Evolutionary conservation across 2,888 invertebrate species (phyloP), one percentile per base, ranked within the genome.

Genomic region (Drosophila birchii): DNA sequence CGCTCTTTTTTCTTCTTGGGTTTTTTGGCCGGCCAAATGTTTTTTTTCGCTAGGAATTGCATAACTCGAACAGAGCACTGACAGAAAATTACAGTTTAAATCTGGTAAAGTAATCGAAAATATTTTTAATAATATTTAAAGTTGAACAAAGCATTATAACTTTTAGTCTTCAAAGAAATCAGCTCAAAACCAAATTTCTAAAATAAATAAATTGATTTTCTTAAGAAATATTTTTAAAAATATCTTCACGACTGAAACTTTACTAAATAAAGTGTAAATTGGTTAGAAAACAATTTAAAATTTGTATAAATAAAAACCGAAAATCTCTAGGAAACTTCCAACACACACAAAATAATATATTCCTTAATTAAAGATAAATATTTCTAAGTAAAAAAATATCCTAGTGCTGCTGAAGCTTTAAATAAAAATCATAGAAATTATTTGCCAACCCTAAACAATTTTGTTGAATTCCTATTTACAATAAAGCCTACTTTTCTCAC

Each of bases 41-140:
- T 69, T 77, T 34, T 32, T 34, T 69, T 75, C 53, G 60, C 43
- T 51, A 43, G 26, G 39, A 58, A 69, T 85, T 86, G 89, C 85
- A 86, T 86, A 86, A 89, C 86, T 84, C 57, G 71, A 64, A 54
- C 49, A 64, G 54, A 51, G 26, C 70, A 74, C 57, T 57, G 44
- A 3, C 39, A 66, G 41, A 54, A 54, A 54, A 29, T 11, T n/a
- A 3, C 6, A 1, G n/a, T n/a, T 16, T 26, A 1, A 2, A 29
- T 12, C 1, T 4, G n/a, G 6, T n/a, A 29, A 29, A 29, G n/a
- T n/a, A 12, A 6, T 29, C 3, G 11, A 6, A n/a, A 5, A 26
- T 29, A 29, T n/a, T 3, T 29, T 11, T 0, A 47, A 47, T n/a
- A n/a, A n/a, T n/a, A n/a, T n/a, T n/a, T n/a, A n/a, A n/a, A n/a